Evolutionary conservation across 2,113 vertebrate genomes (phyloP).

Genomic region (Antechinus stuartii): DNA sequence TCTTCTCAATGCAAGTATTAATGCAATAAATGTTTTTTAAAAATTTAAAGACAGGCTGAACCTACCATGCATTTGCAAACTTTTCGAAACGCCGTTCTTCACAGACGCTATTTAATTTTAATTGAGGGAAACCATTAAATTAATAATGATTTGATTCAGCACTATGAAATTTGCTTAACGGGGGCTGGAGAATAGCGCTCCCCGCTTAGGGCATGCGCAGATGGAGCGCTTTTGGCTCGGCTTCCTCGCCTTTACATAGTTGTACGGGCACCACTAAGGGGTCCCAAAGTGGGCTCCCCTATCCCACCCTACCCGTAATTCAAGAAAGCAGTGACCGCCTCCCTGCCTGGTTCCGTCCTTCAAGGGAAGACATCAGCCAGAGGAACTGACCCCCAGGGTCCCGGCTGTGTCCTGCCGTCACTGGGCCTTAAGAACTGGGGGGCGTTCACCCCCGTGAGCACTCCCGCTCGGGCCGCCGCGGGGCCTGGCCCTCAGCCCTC

Average conservation of each 20-base stretch:
- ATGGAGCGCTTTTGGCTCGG: neutral
- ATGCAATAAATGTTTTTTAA: neutral
- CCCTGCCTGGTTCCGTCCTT: neutral
- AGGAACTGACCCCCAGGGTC: neutral
- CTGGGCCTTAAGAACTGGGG: no score
- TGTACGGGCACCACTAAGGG: no score
- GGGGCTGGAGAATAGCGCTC: neutral
- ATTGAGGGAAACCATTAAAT: neutral
- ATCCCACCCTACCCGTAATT: no score
- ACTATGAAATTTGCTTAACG: rapidly evolving
- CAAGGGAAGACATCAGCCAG: neutral
- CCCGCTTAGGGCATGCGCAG: neutral
- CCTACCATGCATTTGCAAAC: neutral
- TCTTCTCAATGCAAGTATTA: neutral
- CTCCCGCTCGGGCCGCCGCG: no score
- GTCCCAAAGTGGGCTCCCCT: neutral
- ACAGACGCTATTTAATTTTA: neutral
- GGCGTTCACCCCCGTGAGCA: no score
- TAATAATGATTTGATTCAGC: no score
- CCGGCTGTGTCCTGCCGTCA: neutral
- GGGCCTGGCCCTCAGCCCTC: neutral
- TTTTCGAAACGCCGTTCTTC: neutral
- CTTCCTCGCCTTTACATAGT: no score
- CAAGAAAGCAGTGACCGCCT: neutral
- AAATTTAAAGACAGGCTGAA: neutral